Evolutionary conservation across 2,888 invertebrate species (phyloP).

Genomic region (Lomographa bimaculata): DNA sequence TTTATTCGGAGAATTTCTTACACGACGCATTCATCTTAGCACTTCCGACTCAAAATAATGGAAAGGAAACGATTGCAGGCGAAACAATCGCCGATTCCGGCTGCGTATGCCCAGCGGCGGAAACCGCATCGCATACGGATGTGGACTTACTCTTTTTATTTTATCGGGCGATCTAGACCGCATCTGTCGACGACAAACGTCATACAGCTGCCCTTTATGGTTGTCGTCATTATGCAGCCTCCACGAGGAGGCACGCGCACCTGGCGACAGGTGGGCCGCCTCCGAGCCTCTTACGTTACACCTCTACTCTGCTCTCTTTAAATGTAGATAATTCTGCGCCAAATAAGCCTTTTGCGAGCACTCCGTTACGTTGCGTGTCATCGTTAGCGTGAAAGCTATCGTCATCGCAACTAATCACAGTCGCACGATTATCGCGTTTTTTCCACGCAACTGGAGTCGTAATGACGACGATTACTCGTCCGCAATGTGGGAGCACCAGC

Average conservation of each 20-base stretch:
- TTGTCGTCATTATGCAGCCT: slow-evolving; percentile 60
- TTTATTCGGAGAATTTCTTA: slow-evolving; percentile 10
- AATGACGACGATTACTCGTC: slow-evolving; percentile 67
- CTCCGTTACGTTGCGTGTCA: slow-evolving; percentile 47
- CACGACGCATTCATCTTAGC: slow-evolving; percentile 50
- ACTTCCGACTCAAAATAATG: slow-evolving; percentile 71
- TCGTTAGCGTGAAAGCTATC: slow-evolving; percentile 64
- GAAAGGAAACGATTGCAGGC: slow-evolving; percentile 72
- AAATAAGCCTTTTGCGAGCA: slow-evolving; percentile 37
- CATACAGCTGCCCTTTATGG: slow-evolving; percentile 74
- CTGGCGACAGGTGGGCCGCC: slow-evolving; percentile 71
- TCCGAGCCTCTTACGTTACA: slow-evolving; percentile 31
- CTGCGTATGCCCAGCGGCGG: slow-evolving; percentile 65
- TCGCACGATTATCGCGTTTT: slow-evolving; percentile 60
- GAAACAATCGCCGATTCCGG: slow-evolving; percentile 76
- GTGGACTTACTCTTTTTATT: slow-evolving; percentile 74
- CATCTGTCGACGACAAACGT: slow-evolving; percentile 76
- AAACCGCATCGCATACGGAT: slow-evolving; percentile 73
- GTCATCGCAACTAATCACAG: slow-evolving; percentile 54
- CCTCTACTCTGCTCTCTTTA: slow-evolving; percentile 28
- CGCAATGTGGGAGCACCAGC: slow-evolving; percentile 71
- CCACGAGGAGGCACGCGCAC: slow-evolving; percentile 58
- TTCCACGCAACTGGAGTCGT: slow-evolving; percentile 55
- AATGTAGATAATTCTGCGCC: slow-evolving; percentile 19
- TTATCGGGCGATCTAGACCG: slow-evolving; percentile 76